Evolutionary conservation across 92 coral and sea anemone genomes (phyloP).

Genomic region (Palythoa caribaeorum): DNA sequence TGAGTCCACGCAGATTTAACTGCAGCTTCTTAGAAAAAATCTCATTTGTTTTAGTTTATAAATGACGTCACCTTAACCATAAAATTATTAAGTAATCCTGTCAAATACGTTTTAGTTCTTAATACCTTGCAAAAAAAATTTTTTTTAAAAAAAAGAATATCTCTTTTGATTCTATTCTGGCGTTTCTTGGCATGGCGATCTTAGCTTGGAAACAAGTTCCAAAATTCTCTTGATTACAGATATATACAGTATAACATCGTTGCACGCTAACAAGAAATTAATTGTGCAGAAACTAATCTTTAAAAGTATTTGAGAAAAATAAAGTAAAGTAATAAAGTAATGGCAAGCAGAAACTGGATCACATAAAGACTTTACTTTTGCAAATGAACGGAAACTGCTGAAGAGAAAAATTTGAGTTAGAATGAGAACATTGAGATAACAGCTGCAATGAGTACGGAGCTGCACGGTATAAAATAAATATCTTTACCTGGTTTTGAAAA

Average conservation of each 20-base stretch:
- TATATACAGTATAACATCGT: not conserved
- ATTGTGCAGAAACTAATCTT: not conserved
- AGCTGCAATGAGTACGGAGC: not conserved
- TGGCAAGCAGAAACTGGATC: not conserved
- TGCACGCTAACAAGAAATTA: not conserved
- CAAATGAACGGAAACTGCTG: not conserved
- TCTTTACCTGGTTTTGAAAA: slow-evolving; percentile 11
- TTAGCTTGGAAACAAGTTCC: not conserved
- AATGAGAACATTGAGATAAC: not conserved
- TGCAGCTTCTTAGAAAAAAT: no score
- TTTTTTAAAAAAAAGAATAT: no score
- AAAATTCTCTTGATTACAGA: not conserved
- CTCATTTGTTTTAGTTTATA: no score
- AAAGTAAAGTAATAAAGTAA: no score
- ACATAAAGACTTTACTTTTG: not conserved
- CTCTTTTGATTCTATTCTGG: no score
- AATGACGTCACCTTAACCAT: no score
- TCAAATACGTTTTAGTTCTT: no score
- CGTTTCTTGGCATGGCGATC: not conserved
- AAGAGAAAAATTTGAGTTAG: not conserved
- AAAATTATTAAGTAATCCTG: no score
- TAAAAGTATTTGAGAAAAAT: not conserved
- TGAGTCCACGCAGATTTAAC: no score
- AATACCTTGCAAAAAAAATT: no score
- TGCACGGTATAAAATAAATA: not conserved